Evolutionary conservation across 1,140 invertebrate species (phyloP), one percentile per base, ranked within the genome.

Genomic region (Ridgeia piscesae): DNA sequence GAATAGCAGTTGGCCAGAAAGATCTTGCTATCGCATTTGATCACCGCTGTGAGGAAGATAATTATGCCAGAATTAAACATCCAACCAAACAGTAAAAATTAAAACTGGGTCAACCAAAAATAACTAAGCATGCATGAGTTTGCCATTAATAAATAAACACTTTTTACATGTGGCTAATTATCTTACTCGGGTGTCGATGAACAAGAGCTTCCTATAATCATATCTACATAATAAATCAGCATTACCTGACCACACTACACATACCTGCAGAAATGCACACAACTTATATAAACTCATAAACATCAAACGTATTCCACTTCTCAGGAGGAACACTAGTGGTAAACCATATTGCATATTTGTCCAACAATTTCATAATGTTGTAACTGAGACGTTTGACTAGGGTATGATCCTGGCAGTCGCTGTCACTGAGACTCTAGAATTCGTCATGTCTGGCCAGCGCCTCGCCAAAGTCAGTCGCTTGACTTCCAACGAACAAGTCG

Each of bases 391-490:
- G 27, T 77, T n/a, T 77, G 58, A 77, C 58, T 77, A 77, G 58
- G 11, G 58, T 77, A 77, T 77, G 58, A 77, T 77, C 58, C 17
- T 77, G 58, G 58, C 58, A 77, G 17, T 21, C 2, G n/a, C 8
- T 14, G 89, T 31, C 11, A 33, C 8, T 14, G 89, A 34, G 89
- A 91, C 31, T 34, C 94, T 94, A 96, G 93, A 96, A 95, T 92
- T 96, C 96, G 93, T 99, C 99, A 95, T 99, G 99, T 94, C 98
- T 97, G 0, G 97, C 97, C 6, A 99, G 96, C 11, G 99, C 99
- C 96, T 99, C 98, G 0, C 99, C 99, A 96, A 99, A 99, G 96
- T 99, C 99, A 0, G 99, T 99, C 0, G 99, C 99, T 95, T 99
- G 99, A 31, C 99, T 99, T 48, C 99, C 99, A 0, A 99, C 99